Conservation (phyloP, 2,113 vertebrate species). For the Desmodus rotundus region DNA sequence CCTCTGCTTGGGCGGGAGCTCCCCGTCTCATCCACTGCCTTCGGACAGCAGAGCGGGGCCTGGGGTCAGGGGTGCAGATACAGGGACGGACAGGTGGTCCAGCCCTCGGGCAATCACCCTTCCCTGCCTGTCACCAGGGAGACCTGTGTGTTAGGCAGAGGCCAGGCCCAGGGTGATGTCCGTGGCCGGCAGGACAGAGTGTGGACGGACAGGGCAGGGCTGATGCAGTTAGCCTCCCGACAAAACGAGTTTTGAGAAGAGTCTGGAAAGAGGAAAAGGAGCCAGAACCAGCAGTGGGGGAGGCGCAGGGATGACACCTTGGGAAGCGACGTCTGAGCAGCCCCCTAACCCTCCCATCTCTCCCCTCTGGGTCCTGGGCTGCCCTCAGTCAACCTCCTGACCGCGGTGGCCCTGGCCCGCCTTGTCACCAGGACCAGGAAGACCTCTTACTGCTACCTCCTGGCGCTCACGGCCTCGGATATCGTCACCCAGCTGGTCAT, state of each 20-base stretch:
- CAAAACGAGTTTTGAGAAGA: not conserved
- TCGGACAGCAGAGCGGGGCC: not conserved
- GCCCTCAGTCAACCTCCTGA: slow-evolving; percentile 90
- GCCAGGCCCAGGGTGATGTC: not conserved
- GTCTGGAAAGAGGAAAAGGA: not conserved
- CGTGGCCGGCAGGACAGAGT: not conserved
- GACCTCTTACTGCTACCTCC: slow-evolving; percentile 90
- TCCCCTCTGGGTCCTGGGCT: not conserved
- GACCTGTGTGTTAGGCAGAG: not conserved
- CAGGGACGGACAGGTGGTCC: not conserved
- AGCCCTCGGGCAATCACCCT: not conserved
- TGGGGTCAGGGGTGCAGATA: fast-evolving
- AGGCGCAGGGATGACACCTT: fast-evolving
- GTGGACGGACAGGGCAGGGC: not conserved
- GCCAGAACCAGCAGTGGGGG: not conserved
- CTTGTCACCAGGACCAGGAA: slow-evolving; percentile 89
- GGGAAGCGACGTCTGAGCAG: not conserved
- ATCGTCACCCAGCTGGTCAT: slow-evolving; percentile 94
- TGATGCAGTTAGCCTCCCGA: not conserved
- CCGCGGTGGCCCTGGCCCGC: slow-evolving; percentile 84
- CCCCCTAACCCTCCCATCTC: not conserved
- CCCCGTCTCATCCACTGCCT: fast-evolving
- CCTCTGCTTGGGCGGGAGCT: not conserved
- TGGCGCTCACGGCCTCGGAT: slow-evolving; percentile 90
- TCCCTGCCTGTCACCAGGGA: not conserved